Conservation (phyloP, 1,140 invertebrate species). For the Cotesia vestalis region DNA sequence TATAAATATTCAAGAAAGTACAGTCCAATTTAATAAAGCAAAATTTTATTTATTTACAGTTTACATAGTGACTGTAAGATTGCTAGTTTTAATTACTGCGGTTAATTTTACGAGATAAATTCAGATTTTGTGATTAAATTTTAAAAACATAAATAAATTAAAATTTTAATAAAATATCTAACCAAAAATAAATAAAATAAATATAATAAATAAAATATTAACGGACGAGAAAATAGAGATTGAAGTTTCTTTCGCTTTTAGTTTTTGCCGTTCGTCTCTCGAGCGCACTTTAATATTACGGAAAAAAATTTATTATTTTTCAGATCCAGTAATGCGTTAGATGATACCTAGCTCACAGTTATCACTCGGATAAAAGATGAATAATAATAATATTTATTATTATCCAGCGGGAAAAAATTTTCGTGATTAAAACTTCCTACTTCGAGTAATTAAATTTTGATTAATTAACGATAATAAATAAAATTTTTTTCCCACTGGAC, state of each 20-base stretch:
- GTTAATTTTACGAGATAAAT: too few species aligned
- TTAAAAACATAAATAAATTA: too few species aligned
- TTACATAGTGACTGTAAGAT: too few species aligned
- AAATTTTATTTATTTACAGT: too few species aligned
- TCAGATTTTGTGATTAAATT: too few species aligned
- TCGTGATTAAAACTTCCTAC: too few species aligned
- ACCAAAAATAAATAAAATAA: not conserved
- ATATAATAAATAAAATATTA: conserved; percentile 11
- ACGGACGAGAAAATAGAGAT: conserved; percentile 11
- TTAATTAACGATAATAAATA: conserved; percentile 7
- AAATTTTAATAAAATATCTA: too few species aligned
- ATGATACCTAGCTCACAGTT: conserved; percentile 61
- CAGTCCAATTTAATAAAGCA: too few species aligned
- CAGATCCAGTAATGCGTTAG: conserved; percentile 38
- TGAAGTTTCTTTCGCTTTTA: conserved; percentile 15
- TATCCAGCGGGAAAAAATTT: not conserved
- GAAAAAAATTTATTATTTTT: conserved; percentile 22
- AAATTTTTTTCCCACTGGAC: too few species aligned
- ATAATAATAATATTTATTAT: not conserved
- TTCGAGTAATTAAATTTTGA: not conserved
- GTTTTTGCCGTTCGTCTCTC: not conserved
- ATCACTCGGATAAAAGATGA: conserved; percentile 24
- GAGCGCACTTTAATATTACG: conserved; percentile 11
- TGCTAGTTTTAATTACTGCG: too few species aligned
- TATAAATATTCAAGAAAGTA: too few species aligned